Evolutionary conservation across 2,888 invertebrate species (phyloP).

Genomic region (Nasonovia ribisnigri): DNA sequence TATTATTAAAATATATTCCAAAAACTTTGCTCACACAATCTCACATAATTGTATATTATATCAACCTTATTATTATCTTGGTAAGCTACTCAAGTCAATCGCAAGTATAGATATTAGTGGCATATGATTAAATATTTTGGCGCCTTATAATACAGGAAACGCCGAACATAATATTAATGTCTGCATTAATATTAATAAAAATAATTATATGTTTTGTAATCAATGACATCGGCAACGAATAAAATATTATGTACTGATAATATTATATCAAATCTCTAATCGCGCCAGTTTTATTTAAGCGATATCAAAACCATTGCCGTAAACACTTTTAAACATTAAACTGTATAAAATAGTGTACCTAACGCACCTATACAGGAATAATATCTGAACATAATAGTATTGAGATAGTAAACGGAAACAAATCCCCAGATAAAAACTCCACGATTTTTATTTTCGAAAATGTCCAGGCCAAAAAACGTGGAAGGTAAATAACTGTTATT

Average conservation of each 20-base stretch:
- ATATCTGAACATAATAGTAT: not conserved
- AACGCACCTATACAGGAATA: not conserved
- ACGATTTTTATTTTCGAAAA: not conserved
- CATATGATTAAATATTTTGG: not conserved
- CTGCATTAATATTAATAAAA: not conserved
- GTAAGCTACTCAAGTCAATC: not conserved
- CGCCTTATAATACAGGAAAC: not conserved
- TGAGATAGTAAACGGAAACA: not conserved
- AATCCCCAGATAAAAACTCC: not conserved
- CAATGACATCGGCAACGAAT: not conserved
- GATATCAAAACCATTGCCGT: not conserved
- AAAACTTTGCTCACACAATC: not conserved
- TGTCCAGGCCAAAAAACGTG: not conserved
- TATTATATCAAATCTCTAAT: not conserved
- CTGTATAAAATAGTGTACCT: not conserved
- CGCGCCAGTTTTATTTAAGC: not conserved
- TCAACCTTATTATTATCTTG: not conserved
- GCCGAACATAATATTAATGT: not conserved
- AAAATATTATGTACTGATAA: not conserved
- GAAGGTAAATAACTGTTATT: not conserved
- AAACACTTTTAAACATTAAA: not conserved
- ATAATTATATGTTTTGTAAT: not conserved
- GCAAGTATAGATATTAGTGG: not conserved
- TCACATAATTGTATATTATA: not conserved
- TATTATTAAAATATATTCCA: not conserved